Percentiles rank a stretch among this genome's conserved stretches.
phyloP scores from a whole-genome alignment of 2,113 vertebrate genomes.

The Urocolius indicus region DNA sequence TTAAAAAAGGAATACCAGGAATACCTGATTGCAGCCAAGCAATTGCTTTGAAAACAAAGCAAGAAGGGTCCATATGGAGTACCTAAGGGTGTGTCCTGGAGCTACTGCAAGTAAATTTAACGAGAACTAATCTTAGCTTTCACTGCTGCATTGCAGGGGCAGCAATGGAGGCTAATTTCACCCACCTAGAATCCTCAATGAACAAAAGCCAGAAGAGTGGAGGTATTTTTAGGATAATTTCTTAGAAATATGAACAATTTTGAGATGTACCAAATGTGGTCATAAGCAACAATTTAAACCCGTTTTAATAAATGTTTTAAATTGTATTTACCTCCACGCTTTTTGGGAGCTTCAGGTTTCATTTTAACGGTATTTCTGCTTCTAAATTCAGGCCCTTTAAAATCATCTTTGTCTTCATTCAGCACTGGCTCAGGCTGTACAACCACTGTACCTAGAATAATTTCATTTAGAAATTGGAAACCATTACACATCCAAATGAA shows the following conservation, averaged over 20 bases:
- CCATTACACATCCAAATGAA: conserved; percentile 80
- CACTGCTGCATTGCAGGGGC: conserved; percentile 72
- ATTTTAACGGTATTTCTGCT: conserved; percentile 91
- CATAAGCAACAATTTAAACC: conserved; percentile 75
- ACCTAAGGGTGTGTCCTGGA: background rate
- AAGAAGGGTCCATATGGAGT: background rate
- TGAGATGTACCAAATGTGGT: conserved; percentile 74
- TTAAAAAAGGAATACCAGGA: background rate
- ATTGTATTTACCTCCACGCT: conserved; percentile 87
- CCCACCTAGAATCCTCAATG: conserved; percentile 45
- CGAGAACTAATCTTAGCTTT: conserved; percentile 63
- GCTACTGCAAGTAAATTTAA: background rate
- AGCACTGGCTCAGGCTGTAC: conserved; percentile 94
- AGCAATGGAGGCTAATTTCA: conserved; percentile 78
- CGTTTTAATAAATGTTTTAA: conserved; percentile 68
- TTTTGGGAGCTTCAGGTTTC: conserved; percentile 90
- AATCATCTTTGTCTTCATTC: conserved; percentile 96
- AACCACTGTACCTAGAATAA: conserved; percentile 92
- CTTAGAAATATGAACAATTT: conserved; percentile 61
- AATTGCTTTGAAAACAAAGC: background rate
- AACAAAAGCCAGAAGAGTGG: conserved; percentile 76
- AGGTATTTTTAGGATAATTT: conserved; percentile 80
- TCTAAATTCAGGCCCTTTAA: conserved; percentile 98
- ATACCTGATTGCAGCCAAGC: background rate
- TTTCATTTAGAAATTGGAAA: conserved; percentile 80